Percentiles rank a stretch among this genome's conserved stretches.
These are phyloP conservation scores for Solea solea DNA, from an alignment of 2,113 vertebrate species.

Conservation along the genomic window DNA sequence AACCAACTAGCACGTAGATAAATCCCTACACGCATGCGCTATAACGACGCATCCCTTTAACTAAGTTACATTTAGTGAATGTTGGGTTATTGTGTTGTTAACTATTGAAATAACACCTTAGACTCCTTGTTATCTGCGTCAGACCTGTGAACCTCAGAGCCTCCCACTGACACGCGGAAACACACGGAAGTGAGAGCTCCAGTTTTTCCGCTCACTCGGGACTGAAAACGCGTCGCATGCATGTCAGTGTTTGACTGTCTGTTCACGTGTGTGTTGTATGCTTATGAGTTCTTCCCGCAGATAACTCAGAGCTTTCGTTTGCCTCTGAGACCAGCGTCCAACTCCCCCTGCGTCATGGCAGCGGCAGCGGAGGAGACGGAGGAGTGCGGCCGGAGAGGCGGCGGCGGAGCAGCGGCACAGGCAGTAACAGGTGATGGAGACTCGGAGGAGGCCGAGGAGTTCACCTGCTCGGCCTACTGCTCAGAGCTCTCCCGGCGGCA, in stretches of 20 bases:
- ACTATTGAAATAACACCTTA: not conserved
- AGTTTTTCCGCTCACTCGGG: slow-evolving; percentile 1
- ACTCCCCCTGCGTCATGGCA: slow-evolving; percentile 58
- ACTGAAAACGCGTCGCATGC: slow-evolving; percentile 42
- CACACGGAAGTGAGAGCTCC: too few relatives aligned
- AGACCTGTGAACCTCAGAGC: too few relatives aligned
- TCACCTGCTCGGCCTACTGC: slow-evolving; percentile 87
- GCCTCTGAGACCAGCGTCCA: slow-evolving; percentile 22
- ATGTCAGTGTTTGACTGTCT: slow-evolving; percentile 58
- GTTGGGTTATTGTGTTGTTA: not conserved
- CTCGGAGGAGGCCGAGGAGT: slow-evolving; percentile 88
- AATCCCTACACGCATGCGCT: slow-evolving; percentile 39
- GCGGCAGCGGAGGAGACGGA: slow-evolving; percentile 56
- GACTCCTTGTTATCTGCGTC: not conserved
- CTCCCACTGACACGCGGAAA: too few relatives aligned
- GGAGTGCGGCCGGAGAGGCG: slow-evolving; percentile 5
- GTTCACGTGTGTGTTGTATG: slow-evolving; percentile 47
- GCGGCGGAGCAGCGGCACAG: slow-evolving; percentile 37
- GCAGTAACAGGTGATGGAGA: slow-evolving; percentile 70
- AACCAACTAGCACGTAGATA: not conserved
- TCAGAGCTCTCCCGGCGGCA: slow-evolving; percentile 89
- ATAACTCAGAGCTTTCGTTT: slow-evolving; percentile 24
- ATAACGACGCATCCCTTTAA: not conserved
- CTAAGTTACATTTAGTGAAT: slow-evolving; percentile 14
- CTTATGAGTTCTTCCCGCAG: slow-evolving; percentile 44